phyloP scores from a whole-genome alignment of 2,113 vertebrate genomes.

The Daboia siamensis region DNA sequence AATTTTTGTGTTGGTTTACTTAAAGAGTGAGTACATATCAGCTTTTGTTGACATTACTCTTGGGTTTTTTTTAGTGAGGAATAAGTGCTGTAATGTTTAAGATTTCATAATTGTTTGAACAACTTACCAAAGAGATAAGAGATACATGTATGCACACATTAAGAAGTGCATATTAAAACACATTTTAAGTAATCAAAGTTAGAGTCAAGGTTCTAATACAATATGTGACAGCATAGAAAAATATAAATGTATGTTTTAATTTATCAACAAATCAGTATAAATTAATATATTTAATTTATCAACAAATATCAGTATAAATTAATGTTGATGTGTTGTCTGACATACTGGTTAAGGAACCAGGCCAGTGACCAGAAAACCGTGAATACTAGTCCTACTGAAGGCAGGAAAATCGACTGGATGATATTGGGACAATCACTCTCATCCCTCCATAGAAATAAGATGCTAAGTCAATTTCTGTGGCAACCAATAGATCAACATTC shows the following conservation, averaged over 20 bases:
- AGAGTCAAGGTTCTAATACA: neutral
- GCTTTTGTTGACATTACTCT: neutral
- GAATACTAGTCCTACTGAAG: neutral
- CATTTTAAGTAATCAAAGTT: neutral
- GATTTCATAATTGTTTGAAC: neutral
- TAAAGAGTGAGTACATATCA: neutral
- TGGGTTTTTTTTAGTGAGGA: neutral
- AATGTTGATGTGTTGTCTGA: neutral
- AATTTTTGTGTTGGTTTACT: neutral
- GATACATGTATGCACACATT: neutral
- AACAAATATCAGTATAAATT: neutral
- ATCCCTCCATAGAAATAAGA: neutral
- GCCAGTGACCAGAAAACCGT: neutral
- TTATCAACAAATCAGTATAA: neutral
- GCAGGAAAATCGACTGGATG: neutral
- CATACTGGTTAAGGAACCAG: neutral
- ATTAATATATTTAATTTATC: neutral
- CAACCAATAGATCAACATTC: neutral
- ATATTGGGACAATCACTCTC: neutral
- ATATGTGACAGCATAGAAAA: neutral
- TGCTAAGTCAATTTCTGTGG: neutral
- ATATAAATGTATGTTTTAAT: neutral
- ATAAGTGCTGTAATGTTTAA: neutral
- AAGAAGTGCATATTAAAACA: neutral
- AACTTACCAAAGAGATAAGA: neutral